Base-by-base conservation (phyloP, 2,888 invertebrate species). In the Volucella inflata region DNA sequence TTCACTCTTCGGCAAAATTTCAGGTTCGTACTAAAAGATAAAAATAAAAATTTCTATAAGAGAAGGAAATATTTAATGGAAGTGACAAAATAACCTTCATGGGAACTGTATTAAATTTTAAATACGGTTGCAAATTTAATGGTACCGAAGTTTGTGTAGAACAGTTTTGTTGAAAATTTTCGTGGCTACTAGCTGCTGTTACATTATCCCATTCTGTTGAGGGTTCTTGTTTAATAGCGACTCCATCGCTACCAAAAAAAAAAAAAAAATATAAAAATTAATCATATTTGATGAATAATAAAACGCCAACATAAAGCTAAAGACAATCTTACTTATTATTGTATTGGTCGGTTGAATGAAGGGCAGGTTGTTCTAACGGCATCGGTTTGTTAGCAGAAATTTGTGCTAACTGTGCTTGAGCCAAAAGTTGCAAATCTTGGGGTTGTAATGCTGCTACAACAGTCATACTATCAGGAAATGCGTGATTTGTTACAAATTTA, bases 361-460 rank as follows among this genome's bases (percentile, higher is more conserved):
- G 48, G 83, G 83, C 21, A 87, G 83, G 72, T 83, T 78, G 72
- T 50, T 79, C 79, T 70, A 82, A 55, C 55, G 87, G 59, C 65
- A 78, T 82, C 62, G 38, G 53, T 42, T 81, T 85, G 16, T 76
- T 80, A 10, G n/a, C 68, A 74, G 74, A 46, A 30, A 75, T 65
- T 77, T 79, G 82, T 76, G 77, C 67, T 64, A 80, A 92, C 83
- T 89, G 89, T 9, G 88, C 88, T 53, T 90, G 88, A 50, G 92
- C 92, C 91, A 94, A 92, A 21, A 95, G 89, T 89, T 95, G 95
- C 90, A 96, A 93, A 88, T 96, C 95, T 88, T 95, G 95, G 0
- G 96, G 95, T 89, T 93, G 93, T 72, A 96, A 90, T 10, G 95
- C 94, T 0, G 95, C 94, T 21, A 96, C 93, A 36, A 96, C 94